A percentile compares a stretch with the other conserved stretches of the same genome.
These are phyloP conservation scores for Achatina immaculata DNA, from an alignment of 1,140 invertebrate species.

Conservation along the genomic window DNA sequence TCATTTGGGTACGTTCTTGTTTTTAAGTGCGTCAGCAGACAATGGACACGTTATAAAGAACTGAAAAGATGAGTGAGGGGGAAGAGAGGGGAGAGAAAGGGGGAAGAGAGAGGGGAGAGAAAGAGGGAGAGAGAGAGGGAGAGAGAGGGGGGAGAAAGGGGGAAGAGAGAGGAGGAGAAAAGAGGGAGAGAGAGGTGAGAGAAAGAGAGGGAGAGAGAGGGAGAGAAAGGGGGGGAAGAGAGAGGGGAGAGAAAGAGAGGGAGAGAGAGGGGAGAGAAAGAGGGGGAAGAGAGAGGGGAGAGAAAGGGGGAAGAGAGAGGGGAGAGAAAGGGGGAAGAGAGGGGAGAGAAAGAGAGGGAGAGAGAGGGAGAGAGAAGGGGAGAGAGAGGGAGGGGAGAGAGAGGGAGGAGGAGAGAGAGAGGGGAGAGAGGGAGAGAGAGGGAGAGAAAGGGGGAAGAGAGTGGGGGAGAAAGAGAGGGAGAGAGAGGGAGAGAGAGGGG, in stretches of 20 bases:
- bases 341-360: too few relatives aligned
- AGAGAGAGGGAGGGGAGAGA: not conserved
- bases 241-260: too few relatives aligned
- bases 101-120: not conserved
- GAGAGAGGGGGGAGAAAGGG: not conserved
- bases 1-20: too few relatives aligned
- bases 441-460: too few relatives aligned
- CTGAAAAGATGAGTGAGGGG: not conserved
- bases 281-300: too few relatives aligned
- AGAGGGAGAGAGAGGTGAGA: not conserved
- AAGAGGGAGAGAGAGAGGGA: not conserved
- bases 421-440: too few relatives aligned
- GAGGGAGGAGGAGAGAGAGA: too few relatives aligned
- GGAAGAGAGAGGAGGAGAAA: not conserved
- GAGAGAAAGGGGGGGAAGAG: not conserved
- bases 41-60: slow-evolving; percentile 11
- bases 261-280: too few relatives aligned
- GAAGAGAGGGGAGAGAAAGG: not conserved
- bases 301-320: not conserved
- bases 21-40: too few relatives aligned
- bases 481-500: slow-evolving; percentile 24
- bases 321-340: too few relatives aligned
- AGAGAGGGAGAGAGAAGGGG: not conserved
- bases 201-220: not conserved
- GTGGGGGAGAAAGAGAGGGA: not conserved